Conservation (phyloP, 2,113 vertebrate species). For the Prunella fulvescens region DNA sequence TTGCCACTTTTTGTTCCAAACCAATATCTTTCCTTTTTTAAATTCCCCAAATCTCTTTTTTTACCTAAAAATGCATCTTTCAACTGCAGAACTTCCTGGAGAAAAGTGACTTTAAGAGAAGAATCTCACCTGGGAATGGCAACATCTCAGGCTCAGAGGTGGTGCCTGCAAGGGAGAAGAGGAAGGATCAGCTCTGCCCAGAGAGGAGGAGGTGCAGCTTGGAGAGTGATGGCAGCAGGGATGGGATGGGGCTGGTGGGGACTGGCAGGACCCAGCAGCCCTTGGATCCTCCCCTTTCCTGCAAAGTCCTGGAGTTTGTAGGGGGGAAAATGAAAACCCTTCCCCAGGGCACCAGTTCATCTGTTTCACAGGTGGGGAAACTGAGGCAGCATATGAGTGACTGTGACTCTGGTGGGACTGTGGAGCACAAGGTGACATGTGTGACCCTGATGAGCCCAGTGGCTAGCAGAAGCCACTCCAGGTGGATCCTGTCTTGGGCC, state of each 20-base stretch:
- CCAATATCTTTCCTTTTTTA: accelerated
- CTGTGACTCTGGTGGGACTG: background rate
- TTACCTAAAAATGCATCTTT: background rate
- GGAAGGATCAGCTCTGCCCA: background rate
- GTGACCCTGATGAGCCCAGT: background rate
- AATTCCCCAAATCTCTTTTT: background rate
- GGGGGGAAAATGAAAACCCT: background rate
- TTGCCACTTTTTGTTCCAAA: background rate
- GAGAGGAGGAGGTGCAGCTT: background rate
- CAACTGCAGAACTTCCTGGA: background rate
- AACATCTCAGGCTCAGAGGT: background rate
- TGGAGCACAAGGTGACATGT: background rate
- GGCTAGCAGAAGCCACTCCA: background rate
- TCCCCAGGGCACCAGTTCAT: too few relatives aligned
- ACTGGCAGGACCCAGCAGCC: background rate
- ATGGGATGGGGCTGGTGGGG: background rate
- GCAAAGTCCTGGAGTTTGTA: background rate
- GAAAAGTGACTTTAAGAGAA: background rate
- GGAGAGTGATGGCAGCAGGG: background rate
- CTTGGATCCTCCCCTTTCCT: background rate
- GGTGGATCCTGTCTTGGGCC: background rate
- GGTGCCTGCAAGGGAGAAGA: conserved; percentile 60
- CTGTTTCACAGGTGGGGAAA: background rate
- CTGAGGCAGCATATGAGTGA: background rate
- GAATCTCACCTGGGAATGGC: conserved; percentile 69